These are phyloP conservation scores for Telmatochromis sp. DNA, from an alignment of 2,113 vertebrate genomes.

Conservation along the genomic window DNA sequence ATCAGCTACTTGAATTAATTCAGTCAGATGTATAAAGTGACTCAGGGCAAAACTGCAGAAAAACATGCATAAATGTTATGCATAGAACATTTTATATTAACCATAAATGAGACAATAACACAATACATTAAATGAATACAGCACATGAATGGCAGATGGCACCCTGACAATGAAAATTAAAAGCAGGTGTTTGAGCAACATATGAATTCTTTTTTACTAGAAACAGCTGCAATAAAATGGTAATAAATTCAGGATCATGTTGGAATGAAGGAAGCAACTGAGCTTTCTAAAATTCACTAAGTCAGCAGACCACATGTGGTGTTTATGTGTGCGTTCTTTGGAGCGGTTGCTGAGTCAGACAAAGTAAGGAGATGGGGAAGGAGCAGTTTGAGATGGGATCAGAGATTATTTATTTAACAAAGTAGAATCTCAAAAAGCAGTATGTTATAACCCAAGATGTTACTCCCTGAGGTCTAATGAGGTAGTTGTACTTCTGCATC, in stretches of 20 bases:
- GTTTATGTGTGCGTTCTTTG: neutral
- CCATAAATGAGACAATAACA: neutral
- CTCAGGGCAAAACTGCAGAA: neutral
- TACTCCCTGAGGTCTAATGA: neutral
- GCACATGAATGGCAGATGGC: neutral
- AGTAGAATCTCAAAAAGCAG: neutral
- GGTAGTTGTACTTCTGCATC: rapidly evolving
- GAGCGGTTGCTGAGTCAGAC: neutral
- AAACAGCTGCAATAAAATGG: neutral
- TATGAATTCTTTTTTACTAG: neutral
- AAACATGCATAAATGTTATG: neutral
- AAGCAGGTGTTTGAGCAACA: neutral
- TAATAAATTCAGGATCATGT: neutral
- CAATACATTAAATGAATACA: neutral
- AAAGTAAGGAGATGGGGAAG: neutral
- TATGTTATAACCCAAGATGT: neutral
- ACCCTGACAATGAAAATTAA: neutral
- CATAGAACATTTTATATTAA: neutral
- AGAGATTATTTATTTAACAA: neutral
- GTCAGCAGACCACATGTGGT: neutral
- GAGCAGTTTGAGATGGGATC: neutral
- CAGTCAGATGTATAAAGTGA: neutral
- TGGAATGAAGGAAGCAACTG: neutral
- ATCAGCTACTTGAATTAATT: neutral
- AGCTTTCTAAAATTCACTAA: neutral